These are phyloP conservation scores for Poeciliopsis presidionis DNA, from an alignment of 2,797 vertebrate species.

Conservation along the genomic window DNA sequence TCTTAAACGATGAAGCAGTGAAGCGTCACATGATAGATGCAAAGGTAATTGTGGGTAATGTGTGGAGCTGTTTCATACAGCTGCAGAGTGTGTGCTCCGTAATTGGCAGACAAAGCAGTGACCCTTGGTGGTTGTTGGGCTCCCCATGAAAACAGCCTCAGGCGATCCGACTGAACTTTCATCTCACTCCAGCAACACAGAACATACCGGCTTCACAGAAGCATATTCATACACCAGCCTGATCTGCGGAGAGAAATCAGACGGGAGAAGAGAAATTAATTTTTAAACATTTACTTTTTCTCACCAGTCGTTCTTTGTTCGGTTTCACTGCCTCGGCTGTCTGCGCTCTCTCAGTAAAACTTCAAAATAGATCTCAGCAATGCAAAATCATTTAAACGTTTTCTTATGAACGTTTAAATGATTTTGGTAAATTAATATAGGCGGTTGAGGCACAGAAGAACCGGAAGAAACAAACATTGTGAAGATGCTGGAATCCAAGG, in stretches of 20 bases:
- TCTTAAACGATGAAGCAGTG: background rate
- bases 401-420: too few species aligned
- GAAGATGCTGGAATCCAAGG: background rate
- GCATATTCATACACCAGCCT: background rate
- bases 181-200: slow-evolving; percentile 29
- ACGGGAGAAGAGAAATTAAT: background rate
- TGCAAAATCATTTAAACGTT: background rate
- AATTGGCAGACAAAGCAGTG: slow-evolving; percentile 66
- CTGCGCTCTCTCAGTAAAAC: background rate
- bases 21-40: slow-evolving; percentile 21
- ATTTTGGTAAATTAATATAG: background rate
- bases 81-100: slow-evolving; percentile 49
- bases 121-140: slow-evolving; percentile 52
- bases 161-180: slow-evolving; percentile 50
- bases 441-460: background rate
- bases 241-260: background rate
- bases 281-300: background rate
- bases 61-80: slow-evolving; percentile 49
- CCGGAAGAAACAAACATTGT: background rate
- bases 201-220: slow-evolving; percentile 16
- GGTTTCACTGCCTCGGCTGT: background rate
- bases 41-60: slow-evolving; percentile 38
- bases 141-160: slow-evolving; percentile 44
- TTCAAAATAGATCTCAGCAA: background rate
- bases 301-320: background rate